Evolutionary conservation across 2,113 vertebrate genomes (phyloP).

Genomic region (Etheostoma cragini): DNA sequence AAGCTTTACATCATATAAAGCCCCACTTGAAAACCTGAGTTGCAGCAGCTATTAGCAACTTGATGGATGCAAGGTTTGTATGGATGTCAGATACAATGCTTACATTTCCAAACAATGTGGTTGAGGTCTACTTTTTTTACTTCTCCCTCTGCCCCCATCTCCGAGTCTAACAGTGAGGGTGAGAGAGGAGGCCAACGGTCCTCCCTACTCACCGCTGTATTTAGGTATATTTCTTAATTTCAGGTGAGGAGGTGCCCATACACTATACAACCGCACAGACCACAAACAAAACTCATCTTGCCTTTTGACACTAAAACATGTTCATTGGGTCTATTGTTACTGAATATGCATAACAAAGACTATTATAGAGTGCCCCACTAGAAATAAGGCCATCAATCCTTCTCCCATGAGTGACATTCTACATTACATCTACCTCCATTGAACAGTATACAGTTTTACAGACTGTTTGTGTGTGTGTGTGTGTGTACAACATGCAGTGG

Average conservation of each 20-base stretch:
- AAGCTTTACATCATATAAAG: no score
- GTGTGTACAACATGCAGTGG: constrained; percentile 6
- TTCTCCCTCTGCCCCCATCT: not conserved
- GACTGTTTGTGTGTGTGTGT: not conserved
- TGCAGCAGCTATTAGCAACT: no score
- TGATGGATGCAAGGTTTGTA: not conserved
- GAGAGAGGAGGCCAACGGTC: not conserved
- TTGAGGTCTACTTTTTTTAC: not conserved
- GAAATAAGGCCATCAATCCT: constrained; percentile 58
- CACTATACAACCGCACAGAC: not conserved
- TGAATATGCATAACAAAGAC: constrained; percentile 4
- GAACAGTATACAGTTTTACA: constrained; percentile 6
- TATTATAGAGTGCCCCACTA: constrained; percentile 26
- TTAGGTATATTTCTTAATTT: not conserved
- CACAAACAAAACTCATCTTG: constrained; percentile 5
- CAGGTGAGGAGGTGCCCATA: not conserved
- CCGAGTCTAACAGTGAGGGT: not conserved
- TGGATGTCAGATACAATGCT: not conserved
- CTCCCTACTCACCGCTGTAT: not conserved
- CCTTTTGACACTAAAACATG: not conserved
- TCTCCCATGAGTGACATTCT: constrained; percentile 56
- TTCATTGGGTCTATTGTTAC: constrained; percentile 12
- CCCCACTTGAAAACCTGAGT: no score
- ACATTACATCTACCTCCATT: constrained; percentile 50
- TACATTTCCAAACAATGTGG: not conserved